A percentile compares a stretch with the other conserved stretches of the same genome.
phyloP scores from a whole-genome alignment of 2,888 invertebrate species.

The Archips xylosteana region DNA sequence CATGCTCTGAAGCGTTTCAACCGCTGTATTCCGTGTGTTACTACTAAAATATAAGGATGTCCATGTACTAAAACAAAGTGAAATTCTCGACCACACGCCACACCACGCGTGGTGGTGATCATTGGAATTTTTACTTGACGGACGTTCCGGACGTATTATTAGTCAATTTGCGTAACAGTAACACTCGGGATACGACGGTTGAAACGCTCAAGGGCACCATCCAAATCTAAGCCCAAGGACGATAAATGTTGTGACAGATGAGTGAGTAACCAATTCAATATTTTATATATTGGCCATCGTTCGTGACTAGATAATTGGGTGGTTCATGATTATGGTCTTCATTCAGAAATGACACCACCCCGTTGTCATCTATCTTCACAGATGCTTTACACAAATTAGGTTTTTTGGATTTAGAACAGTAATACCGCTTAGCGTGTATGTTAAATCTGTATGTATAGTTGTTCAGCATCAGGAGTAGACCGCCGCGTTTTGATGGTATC shows the following conservation, averaged over 20 bases:
- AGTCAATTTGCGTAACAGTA: too few species aligned
- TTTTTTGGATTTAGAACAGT: constrained; percentile 26
- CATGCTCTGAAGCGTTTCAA: neutral
- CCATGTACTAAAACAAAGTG: too few species aligned
- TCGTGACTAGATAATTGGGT: constrained; percentile 12
- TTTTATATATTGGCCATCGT: constrained; percentile 26
- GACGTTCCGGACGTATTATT: too few species aligned
- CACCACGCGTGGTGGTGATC: too few species aligned
- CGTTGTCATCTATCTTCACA: constrained; percentile 16
- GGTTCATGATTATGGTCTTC: constrained; percentile 31
- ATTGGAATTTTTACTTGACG: too few species aligned
- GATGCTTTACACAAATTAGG: constrained; percentile 21
- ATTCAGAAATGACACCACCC: constrained; percentile 1
- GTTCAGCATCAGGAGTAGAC: constrained; percentile 16
- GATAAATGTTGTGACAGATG: neutral
- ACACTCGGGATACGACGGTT: too few species aligned
- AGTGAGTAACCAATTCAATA: neutral
- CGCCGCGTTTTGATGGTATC: constrained; percentile 30
- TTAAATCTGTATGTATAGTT: constrained; percentile 28
- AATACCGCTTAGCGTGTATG: constrained; percentile 25
- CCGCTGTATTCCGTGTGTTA: too few species aligned
- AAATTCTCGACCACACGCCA: too few species aligned
- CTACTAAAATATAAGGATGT: too few species aligned
- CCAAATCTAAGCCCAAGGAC: too few species aligned
- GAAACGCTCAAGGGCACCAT: too few species aligned